These are phyloP conservation scores for Eumacrocentrus americanus DNA, from an alignment of 2,888 invertebrate species.

Conservation along the genomic window DNA sequence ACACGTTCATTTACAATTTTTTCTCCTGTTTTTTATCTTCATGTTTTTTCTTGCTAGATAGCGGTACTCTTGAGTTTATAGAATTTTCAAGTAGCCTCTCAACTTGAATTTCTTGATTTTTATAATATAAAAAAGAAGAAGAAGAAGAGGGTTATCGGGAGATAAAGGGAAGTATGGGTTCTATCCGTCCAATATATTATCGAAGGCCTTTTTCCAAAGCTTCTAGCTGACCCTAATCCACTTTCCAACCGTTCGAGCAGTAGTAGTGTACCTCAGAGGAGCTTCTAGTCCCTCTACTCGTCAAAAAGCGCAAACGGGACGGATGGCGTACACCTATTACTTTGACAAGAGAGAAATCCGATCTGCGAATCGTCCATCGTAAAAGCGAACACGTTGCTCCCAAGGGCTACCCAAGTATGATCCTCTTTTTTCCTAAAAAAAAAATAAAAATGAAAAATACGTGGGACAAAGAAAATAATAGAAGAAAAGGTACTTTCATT, in stretches of 20 bases:
- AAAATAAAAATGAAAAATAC: not conserved
- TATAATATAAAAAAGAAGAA: not conserved
- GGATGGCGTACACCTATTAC: conserved; percentile 10
- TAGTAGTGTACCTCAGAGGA: conserved; percentile 9
- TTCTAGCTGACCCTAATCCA: conserved; percentile 20
- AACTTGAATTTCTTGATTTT: too few relatives aligned
- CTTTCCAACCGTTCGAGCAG: conserved; percentile 14
- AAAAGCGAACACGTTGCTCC: conserved; percentile 20
- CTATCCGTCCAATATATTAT: conserved; percentile 12
- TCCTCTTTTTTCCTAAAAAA: not conserved
- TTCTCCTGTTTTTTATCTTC: too few relatives aligned
- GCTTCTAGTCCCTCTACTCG: not conserved
- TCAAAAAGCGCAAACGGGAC: conserved; percentile 11
- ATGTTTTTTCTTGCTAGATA: too few relatives aligned
- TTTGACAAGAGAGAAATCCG: conserved; percentile 6
- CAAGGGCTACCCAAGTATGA: not conserved
- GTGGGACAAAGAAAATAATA: not conserved
- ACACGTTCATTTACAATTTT: too few relatives aligned
- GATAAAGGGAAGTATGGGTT: conserved; percentile 1
- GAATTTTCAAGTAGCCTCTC: too few relatives aligned
- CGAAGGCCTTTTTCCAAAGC: conserved; percentile 12
- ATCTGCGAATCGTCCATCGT: conserved; percentile 15
- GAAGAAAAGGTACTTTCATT: too few relatives aligned
- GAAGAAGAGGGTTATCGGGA: not conserved
- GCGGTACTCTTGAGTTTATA: too few relatives aligned